phyloP scores from a whole-genome alignment of 2,797 vertebrate species.

The Gorsachius magnificus region DNA sequence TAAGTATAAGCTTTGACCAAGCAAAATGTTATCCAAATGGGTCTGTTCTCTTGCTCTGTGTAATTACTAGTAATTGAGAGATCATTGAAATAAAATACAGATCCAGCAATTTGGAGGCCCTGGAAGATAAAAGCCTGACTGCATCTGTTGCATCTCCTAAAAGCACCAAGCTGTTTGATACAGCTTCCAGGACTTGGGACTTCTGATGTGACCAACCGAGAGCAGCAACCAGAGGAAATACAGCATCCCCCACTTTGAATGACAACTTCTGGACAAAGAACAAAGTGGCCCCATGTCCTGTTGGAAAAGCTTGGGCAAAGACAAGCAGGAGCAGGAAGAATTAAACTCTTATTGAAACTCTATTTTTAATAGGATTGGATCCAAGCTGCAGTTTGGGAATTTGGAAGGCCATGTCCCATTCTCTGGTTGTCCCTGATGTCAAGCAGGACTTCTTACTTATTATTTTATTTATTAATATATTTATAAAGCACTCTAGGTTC shows the following conservation, averaged over 20 bases:
- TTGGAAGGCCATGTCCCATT: background rate
- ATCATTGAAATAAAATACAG: background rate
- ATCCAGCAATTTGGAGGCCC: background rate
- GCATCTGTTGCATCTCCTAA: background rate
- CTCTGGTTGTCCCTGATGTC: background rate
- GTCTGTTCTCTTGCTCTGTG: background rate
- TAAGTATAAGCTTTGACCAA: background rate
- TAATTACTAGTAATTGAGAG: background rate
- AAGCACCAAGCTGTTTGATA: background rate
- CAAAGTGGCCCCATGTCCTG: background rate
- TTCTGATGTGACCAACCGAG: background rate
- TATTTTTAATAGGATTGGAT: background rate
- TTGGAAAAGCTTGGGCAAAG: background rate
- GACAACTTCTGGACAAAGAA: background rate
- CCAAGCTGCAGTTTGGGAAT: background rate
- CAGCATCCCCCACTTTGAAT: background rate
- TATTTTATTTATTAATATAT: background rate
- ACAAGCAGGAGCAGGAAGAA: background rate
- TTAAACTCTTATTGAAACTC: background rate
- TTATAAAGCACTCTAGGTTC: background rate
- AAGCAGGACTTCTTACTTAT: background rate
- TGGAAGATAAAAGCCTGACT: background rate
- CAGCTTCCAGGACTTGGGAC: background rate
- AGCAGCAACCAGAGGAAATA: background rate
- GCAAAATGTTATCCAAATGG: background rate